Conservation (phyloP, 2,113 vertebrate genomes). For the Electrona antarctica region DNA sequence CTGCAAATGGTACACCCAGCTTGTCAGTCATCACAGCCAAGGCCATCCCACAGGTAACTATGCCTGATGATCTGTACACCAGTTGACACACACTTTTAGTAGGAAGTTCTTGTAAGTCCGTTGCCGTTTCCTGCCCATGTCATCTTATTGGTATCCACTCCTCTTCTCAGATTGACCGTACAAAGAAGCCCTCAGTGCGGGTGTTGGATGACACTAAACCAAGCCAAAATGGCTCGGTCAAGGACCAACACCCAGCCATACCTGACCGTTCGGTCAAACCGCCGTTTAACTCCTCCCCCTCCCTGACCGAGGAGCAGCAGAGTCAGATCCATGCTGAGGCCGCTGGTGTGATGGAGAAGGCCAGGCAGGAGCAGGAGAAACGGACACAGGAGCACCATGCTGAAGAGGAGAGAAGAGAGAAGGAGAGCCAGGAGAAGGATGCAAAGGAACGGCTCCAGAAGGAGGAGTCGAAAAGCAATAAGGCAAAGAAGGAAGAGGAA, state of each 20-base stretch:
- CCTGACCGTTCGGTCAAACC: slow-evolving; percentile 91
- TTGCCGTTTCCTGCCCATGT: background rate
- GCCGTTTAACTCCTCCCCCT: slow-evolving; percentile 3
- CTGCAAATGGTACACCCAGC: slow-evolving; percentile 10
- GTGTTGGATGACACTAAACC: slow-evolving; percentile 68
- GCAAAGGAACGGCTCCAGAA: slow-evolving; percentile 61
- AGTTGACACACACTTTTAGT: background rate
- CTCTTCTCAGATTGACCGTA: slow-evolving; percentile 86
- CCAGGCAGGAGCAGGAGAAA: slow-evolving; percentile 81
- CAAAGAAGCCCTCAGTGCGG: slow-evolving; percentile 86
- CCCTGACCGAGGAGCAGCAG: slow-evolving; percentile 85
- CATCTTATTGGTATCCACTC: background rate
- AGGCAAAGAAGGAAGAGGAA: slow-evolving; percentile 73
- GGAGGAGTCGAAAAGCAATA: slow-evolving; percentile 55
- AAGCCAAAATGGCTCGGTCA: slow-evolving; percentile 66
- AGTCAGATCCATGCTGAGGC: slow-evolving; percentile 81
- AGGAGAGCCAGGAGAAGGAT: slow-evolving; percentile 62
- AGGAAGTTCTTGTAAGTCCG: background rate
- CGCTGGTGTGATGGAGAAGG: slow-evolving; percentile 80
- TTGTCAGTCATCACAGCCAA: slow-evolving; percentile 76
- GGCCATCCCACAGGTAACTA: slow-evolving; percentile 86
- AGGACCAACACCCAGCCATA: slow-evolving; percentile 75
- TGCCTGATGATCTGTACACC: background rate
- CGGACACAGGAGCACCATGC: slow-evolving; percentile 63
- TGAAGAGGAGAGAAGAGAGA: slow-evolving; percentile 72